Conservation (phyloP, 2,113 vertebrate genomes). For the Suricata suricatta region DNA sequence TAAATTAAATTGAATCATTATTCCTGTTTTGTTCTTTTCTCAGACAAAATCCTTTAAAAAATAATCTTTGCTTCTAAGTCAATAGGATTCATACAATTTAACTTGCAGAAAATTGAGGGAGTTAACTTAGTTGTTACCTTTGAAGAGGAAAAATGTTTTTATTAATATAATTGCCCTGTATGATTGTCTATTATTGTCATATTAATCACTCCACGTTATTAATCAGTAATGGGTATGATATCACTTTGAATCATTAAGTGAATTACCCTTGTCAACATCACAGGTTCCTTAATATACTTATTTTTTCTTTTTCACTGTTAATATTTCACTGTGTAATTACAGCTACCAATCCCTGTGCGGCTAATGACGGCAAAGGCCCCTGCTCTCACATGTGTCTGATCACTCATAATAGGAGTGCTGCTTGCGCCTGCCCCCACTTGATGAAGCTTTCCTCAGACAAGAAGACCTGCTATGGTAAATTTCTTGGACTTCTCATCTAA, state of each 20-base stretch:
- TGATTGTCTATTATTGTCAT: conserved; percentile 26
- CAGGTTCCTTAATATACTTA: not conserved
- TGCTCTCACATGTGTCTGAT: conserved; percentile 99
- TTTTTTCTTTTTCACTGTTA: conserved; percentile 6
- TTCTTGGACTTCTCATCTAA: not conserved
- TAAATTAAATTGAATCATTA: not conserved
- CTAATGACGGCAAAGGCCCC: conserved; percentile 92
- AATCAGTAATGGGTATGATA: not conserved
- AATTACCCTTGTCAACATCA: not conserved
- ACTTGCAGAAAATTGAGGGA: not conserved
- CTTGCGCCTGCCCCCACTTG: conserved; percentile 96
- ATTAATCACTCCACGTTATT: not conserved
- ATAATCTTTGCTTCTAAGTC: not conserved
- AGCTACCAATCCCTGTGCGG: conserved; percentile 96
- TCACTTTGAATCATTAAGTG: conserved; percentile 9
- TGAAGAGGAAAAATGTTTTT: conserved; percentile 34
- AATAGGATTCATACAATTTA: not conserved
- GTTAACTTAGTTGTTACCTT: not conserved
- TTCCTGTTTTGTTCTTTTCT: not conserved
- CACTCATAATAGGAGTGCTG: conserved; percentile 93
- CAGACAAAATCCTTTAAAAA: not conserved
- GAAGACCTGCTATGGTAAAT: conserved; percentile 95
- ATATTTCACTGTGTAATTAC: conserved; percentile 61
- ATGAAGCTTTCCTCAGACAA: conserved; percentile 95
- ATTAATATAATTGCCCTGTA: not conserved